Percentiles rank a stretch among this genome's conserved stretches.
phyloP scores from a whole-genome alignment of 1,140 invertebrate species.

The Ephestia elutella region DNA sequence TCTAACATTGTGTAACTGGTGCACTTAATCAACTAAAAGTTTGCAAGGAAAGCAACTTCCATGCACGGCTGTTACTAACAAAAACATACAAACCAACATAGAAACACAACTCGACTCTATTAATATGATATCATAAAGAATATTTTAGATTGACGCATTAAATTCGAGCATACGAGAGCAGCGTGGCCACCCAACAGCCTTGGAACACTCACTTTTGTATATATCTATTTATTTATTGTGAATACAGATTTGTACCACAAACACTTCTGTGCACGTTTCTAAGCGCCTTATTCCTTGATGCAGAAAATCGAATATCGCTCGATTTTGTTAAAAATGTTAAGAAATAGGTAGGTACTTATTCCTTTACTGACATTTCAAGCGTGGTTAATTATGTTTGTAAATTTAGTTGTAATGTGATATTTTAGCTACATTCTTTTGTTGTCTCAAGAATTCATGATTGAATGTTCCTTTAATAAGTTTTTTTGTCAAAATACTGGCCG shows the following conservation, averaged over 20 bases:
- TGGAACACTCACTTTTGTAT: slow-evolving; percentile 61
- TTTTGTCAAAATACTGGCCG: too few species aligned
- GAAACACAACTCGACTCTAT: slow-evolving; percentile 20
- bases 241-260: slow-evolving; percentile 17
- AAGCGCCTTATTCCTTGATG: neutral
- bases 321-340: neutral
- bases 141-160: slow-evolving; percentile 25
- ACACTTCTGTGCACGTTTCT: neutral
- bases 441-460: too few species aligned
- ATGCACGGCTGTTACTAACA: slow-evolving; percentile 10
- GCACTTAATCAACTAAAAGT: slow-evolving; percentile 21
- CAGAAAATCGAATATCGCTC: neutral
- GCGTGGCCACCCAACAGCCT: slow-evolving; percentile 46
- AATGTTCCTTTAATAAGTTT: too few species aligned
- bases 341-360: too few species aligned
- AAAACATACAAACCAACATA: slow-evolving; percentile 18
- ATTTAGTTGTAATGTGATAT: too few species aligned
- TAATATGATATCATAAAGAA: slow-evolving; percentile 27
- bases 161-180: slow-evolving; percentile 38
- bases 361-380: too few species aligned
- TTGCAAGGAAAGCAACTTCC: slow-evolving; percentile 26
- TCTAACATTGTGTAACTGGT: slow-evolving; percentile 2
- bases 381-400: too few species aligned
- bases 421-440: too few species aligned
- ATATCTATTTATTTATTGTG: slow-evolving; percentile 30